Percentiles rank a stretch among this genome's conserved stretches.
These are phyloP conservation scores for Sylvicapra grimmia DNA, from an alignment of 2,113 vertebrate genomes.

Conservation along the genomic window DNA sequence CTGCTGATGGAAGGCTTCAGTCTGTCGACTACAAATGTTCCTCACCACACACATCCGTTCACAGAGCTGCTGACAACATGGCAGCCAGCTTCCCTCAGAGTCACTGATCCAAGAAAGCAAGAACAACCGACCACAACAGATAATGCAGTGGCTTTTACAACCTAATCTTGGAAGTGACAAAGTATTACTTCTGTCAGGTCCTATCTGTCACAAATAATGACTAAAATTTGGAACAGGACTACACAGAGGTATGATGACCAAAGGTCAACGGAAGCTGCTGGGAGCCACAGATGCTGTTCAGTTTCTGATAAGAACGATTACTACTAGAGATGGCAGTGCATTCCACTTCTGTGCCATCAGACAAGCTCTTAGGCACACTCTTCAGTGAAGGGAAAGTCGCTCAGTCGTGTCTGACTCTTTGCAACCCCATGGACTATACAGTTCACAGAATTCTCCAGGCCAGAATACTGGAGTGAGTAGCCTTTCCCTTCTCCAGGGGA, in stretches of 20 bases:
- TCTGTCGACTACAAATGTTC: neutral
- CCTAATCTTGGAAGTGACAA: neutral
- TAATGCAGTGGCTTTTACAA: neutral
- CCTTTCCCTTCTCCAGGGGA: fast-evolving
- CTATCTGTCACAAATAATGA: neutral
- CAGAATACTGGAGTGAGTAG: neutral
- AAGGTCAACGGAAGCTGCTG: neutral
- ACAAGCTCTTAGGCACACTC: neutral
- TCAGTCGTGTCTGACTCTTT: neutral
- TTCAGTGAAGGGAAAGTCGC: neutral
- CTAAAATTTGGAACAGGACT: neutral
- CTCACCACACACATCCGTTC: neutral
- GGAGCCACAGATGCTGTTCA: neutral
- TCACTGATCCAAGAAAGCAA: neutral
- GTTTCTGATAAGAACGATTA: neutral
- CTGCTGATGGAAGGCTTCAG: neutral
- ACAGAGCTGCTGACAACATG: no score
- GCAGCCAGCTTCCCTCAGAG: neutral
- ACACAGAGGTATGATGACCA: neutral
- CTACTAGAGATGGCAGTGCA: neutral
- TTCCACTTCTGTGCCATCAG: neutral
- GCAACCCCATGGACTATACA: neutral
- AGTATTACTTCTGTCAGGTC: neutral
- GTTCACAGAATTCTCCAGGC: neutral
- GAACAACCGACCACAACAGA: neutral